Evolutionary conservation across 92 coral and sea anemone species (phyloP), one percentile per base, ranked within the genome.

Genomic region (Bergia puertoricense): DNA sequence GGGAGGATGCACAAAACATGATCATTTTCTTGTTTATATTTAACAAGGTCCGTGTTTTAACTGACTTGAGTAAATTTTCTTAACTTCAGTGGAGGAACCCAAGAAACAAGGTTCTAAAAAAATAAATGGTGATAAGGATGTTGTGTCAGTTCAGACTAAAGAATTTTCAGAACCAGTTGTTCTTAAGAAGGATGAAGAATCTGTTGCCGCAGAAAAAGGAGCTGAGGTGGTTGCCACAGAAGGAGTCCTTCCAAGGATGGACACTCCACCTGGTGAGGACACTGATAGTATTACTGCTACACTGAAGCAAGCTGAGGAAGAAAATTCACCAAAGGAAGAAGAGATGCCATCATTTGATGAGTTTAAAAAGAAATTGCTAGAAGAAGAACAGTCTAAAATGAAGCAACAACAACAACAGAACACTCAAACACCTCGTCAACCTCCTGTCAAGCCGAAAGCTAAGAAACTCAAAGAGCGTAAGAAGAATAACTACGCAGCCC

Each of bases 321-420:
- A 95, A 56, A 88, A 72, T 41, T 91, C 89, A 22, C 89, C 94
- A 20, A 85, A 93, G 38, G 90, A 92, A 81, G 96, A 88, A 85
- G 99, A 97, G 22, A 95, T 97, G 99, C 99, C 99, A 44, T 97
- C 99, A 41, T 97, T 97, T 91, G 98, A 97, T 8, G 99, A 97
- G 86, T 97, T 96, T 86, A 97, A 94, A 76, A 86, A 94, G 46
- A 93, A 94, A 78, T 86, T 94, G 69, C 94, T 97, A 9, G 94
- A 94, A 75, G 99, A 97, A 80, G 95, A 97, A 89, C 93, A 97
- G 86, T 91, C 91, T 37, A 94, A 97, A 79, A 87, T 77, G 8
- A 88, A 89, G 79, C 92, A 89, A 42, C 91, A 92, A 71, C 91
- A 92, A 50, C 90, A 92, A 22, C 90, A 89, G 54, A 91, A 85